These are phyloP conservation scores for Eledona agricola DNA, from an alignment of 2,888 invertebrate genomes.

Conservation along the genomic window DNA sequence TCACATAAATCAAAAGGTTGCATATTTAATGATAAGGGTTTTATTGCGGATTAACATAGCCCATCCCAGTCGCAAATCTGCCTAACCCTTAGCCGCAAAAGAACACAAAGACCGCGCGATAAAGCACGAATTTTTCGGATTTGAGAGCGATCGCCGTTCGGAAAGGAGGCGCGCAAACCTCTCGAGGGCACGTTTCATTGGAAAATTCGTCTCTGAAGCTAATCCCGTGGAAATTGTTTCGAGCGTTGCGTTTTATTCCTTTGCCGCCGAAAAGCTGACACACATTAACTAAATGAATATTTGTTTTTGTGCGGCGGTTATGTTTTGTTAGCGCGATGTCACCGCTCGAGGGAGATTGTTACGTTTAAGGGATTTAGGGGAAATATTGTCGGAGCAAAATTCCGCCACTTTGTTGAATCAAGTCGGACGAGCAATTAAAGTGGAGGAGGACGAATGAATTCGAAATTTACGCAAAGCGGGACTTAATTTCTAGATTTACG, in stretches of 20 bases:
- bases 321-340: slow-evolving; percentile 24
- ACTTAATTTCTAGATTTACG: no score
- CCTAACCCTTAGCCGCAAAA: not conserved
- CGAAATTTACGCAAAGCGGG: no score
- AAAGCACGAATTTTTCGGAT: slow-evolving; percentile 8
- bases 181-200: not conserved
- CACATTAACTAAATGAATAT: slow-evolving; percentile 24
- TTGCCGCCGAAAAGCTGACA: not conserved
- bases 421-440: slow-evolving; percentile 20
- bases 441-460: slow-evolving; percentile 14
- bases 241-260: not conserved
- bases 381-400: slow-evolving; percentile 28
- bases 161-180: not conserved
- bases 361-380: slow-evolving; percentile 28
- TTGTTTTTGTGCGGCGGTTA: slow-evolving; percentile 24
- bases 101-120: slow-evolving; percentile 4
- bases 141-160: slow-evolving; percentile 1
- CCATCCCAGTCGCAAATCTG: no score
- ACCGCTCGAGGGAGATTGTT: slow-evolving; percentile 19
- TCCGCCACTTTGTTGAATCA: slow-evolving; percentile 23
- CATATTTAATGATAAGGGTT: no score
- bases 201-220: not conserved
- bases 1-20: no score
- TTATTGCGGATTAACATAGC: no score
- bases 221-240: slow-evolving; percentile 1